phyloP scores from a whole-genome alignment of 2,888 invertebrate species.

The Polymixis lichenea region DNA sequence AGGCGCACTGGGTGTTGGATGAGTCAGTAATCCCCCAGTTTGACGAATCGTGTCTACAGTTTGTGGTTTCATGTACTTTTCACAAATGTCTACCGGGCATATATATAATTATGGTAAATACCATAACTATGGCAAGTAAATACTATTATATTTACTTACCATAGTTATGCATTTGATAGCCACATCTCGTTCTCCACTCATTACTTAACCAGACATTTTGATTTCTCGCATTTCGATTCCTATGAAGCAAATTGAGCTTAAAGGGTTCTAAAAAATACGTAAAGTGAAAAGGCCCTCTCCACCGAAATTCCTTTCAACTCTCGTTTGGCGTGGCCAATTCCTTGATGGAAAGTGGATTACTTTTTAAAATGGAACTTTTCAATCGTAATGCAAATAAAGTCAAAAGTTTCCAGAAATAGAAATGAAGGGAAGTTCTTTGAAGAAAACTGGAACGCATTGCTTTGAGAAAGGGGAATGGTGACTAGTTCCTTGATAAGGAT shows the following conservation, averaged over 20 bases:
- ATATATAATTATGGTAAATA: too few species aligned
- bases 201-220: slow-evolving; percentile 68
- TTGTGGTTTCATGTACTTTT: too few species aligned
- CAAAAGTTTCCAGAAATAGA: neutral
- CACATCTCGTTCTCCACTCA: slow-evolving; percentile 36
- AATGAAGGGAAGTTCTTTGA: neutral
- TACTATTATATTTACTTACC: too few species aligned
- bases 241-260: slow-evolving; percentile 84
- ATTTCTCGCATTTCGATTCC: slow-evolving; percentile 78
- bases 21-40: too few species aligned
- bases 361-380: slow-evolving; percentile 50
- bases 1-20: too few species aligned
- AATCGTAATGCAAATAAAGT: slow-evolving; percentile 25
- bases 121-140: too few species aligned
- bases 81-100: too few species aligned
- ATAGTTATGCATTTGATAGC: neutral
- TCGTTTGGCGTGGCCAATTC: slow-evolving; percentile 51
- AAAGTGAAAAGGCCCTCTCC: slow-evolving; percentile 70
- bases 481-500: neutral
- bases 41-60: too few species aligned
- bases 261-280: slow-evolving; percentile 80
- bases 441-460: neutral
- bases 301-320: slow-evolving; percentile 56
- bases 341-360: slow-evolving; percentile 57
- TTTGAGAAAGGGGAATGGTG: neutral